phyloP scores from a whole-genome alignment of 2,113 vertebrate species.

The Cololabis saira region DNA sequence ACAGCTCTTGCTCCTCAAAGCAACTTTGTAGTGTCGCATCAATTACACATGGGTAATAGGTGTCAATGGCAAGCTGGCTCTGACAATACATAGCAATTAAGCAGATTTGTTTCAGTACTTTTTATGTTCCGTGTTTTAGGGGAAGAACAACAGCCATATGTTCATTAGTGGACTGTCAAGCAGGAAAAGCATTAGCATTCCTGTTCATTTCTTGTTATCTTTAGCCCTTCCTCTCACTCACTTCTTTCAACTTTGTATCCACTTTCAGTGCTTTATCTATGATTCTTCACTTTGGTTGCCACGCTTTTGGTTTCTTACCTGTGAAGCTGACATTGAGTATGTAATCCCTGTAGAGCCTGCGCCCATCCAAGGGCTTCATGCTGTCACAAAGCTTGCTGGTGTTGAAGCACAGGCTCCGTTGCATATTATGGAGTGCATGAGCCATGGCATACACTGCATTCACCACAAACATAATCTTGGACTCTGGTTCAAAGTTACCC shows the following conservation, averaged over 20 bases:
- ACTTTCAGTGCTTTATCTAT: conserved; percentile 41
- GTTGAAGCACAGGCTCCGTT: conserved; percentile 91
- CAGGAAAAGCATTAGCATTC: conserved; percentile 20
- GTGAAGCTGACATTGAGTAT: conserved; percentile 96
- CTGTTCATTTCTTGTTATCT: conserved; percentile 22
- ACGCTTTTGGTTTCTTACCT: conserved; percentile 82
- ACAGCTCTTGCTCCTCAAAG: conserved; percentile 68
- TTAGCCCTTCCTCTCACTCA: conserved; percentile 8
- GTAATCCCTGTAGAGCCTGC: conserved; percentile 93
- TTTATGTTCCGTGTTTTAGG: conserved; percentile 46
- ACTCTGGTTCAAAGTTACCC: conserved; percentile 94
- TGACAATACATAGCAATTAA: conserved; percentile 75
- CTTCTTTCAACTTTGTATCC: conserved; percentile 27
- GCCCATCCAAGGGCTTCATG: conserved; percentile 94
- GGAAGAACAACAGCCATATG: conserved; percentile 53
- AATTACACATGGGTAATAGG: conserved; percentile 73
- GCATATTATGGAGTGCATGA: conserved; percentile 93
- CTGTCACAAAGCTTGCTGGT: conserved; percentile 94
- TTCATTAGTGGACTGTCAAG: conserved; percentile 58
- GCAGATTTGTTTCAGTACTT: conserved; percentile 66
- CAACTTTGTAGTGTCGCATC: conserved; percentile 73
- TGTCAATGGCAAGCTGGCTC: conserved; percentile 70
- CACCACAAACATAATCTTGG: conserved; percentile 99
- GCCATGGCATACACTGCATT: conserved; percentile 98
- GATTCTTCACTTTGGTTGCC: conserved; percentile 9